Conservation (phyloP, 1,140 invertebrate genomes). For the Drosophila aff. region DNA sequence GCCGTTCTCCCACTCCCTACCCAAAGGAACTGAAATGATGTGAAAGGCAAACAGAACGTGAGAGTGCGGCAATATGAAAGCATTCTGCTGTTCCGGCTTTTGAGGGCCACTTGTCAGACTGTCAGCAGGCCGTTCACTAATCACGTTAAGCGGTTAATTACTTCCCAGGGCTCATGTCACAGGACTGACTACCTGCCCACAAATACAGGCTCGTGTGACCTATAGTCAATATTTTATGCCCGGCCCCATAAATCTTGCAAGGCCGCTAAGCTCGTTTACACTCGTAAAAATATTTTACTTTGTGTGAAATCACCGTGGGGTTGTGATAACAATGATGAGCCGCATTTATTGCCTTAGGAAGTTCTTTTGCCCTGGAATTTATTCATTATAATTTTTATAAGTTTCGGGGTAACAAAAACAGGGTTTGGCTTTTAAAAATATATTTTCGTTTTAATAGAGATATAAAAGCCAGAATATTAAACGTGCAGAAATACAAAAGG, state of each 20-base stretch:
- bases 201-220: slow-evolving; percentile 26
- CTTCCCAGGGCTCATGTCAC: slow-evolving; percentile 33
- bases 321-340: slow-evolving; percentile 6
- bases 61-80: slow-evolving; percentile 45
- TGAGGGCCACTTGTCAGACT: slow-evolving; percentile 25
- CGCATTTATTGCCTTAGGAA: background rate
- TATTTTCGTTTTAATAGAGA: background rate
- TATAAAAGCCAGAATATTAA: background rate
- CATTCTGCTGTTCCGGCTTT: slow-evolving; percentile 39
- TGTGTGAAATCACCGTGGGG: slow-evolving; percentile 3
- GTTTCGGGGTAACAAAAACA: background rate
- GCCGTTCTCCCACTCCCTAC: slow-evolving; percentile 4
- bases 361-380: background rate
- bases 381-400: slow-evolving; percentile 11
- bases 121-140: slow-evolving; percentile 34
- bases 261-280: slow-evolving; percentile 25
- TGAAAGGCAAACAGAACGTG: slow-evolving; percentile 9
- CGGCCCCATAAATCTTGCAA: slow-evolving; percentile 37
- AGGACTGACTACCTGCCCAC: background rate
- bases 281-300: slow-evolving; percentile 14
- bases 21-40: slow-evolving; percentile 17
- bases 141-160: slow-evolving; percentile 78
- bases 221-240: slow-evolving; percentile 54
- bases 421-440: slow-evolving; percentile 5
- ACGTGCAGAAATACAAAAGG: background rate